Evolutionary conservation across 1,140 invertebrate genomes (phyloP), one percentile per base, ranked within the genome.

Genomic region (Drosophila cardini): DNA sequence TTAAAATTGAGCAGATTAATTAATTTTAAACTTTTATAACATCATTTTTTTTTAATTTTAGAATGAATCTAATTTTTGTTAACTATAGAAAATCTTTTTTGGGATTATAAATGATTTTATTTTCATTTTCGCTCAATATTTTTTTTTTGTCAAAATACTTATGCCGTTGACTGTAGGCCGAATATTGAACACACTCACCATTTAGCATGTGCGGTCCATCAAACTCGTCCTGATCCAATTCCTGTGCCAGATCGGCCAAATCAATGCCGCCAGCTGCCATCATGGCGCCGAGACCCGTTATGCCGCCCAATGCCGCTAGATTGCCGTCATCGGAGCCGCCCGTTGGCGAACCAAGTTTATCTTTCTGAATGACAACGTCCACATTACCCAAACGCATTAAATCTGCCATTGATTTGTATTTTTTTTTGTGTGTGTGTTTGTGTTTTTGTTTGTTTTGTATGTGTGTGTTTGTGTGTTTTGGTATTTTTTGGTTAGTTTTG

Each of bases 291-390:
- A 84, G 77, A 89, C 92, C 80, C 67, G 89, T 62, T 67, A 83
- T 60, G 72, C 85, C 57, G 61, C 94, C 81, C 94, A 93, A 57
- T 93, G 94, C 80, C 72, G 94, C 94, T 91, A 95, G 94, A 69
- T 96, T 96, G 64, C 96, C 95, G 91, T 97, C 96, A 87, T 97
- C 96, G 68, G 95, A 97, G 87, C 96, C 95, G 69, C 95, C 96
- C 78, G 95, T 96, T n/a, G 96, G 96, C 50, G 96, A 97, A 62
- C 96, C 96, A 67, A 96, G 94, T 93, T 96, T 95, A 91, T 95
- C 94, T 92, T 95, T 95, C 67, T 94, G 93, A 90, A 94, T 94
- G 92, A 93, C 94, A 68, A 93, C 93, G 69, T 94, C 94, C 76
- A 93, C 93, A 91, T 94, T 94, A 92, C 94, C 93, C 86, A 93